Evolutionary conservation across 2,797 vertebrate genomes (phyloP).

Genomic region (Eurystomus glaucurus): DNA sequence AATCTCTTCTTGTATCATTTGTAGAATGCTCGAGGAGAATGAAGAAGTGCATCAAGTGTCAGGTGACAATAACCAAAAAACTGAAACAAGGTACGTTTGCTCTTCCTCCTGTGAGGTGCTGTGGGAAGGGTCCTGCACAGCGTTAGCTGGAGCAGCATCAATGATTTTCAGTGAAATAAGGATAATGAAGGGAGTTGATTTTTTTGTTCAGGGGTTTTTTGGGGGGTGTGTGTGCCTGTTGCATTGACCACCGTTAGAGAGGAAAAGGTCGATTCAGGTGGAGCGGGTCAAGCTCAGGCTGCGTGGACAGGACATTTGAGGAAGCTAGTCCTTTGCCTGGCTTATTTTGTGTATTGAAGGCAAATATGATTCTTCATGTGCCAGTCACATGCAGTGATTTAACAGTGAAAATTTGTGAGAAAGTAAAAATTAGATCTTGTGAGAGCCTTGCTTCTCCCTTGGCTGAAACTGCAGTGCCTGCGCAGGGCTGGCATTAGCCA

Average conservation of each 20-base stretch:
- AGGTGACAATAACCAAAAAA: slow-evolving; percentile 96
- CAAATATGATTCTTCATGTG: not conserved
- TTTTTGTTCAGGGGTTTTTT: too few relatives aligned
- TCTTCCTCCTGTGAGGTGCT: not conserved
- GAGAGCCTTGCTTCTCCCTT: not conserved
- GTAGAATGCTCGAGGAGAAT: slow-evolving; percentile 96
- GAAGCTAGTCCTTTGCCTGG: not conserved
- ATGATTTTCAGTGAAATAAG: not conserved
- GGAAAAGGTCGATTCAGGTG: not conserved
- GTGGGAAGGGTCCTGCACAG: not conserved
- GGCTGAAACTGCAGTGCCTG: not conserved
- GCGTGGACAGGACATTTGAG: not conserved
- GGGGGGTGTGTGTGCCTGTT: not conserved
- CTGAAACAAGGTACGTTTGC: slow-evolving; percentile 91
- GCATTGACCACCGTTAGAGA: not conserved
- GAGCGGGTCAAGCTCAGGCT: not conserved
- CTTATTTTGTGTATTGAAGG: not conserved
- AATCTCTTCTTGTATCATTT: not conserved
- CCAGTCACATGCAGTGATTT: not conserved
- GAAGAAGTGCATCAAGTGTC: slow-evolving; percentile 99
- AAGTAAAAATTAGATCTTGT: not conserved
- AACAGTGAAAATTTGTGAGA: not conserved
- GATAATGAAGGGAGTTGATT: not conserved
- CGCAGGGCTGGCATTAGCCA: not conserved
- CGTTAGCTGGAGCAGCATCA: not conserved